phyloP scores from a whole-genome alignment of 2,888 invertebrate genomes.

The Autographa gamma region DNA sequence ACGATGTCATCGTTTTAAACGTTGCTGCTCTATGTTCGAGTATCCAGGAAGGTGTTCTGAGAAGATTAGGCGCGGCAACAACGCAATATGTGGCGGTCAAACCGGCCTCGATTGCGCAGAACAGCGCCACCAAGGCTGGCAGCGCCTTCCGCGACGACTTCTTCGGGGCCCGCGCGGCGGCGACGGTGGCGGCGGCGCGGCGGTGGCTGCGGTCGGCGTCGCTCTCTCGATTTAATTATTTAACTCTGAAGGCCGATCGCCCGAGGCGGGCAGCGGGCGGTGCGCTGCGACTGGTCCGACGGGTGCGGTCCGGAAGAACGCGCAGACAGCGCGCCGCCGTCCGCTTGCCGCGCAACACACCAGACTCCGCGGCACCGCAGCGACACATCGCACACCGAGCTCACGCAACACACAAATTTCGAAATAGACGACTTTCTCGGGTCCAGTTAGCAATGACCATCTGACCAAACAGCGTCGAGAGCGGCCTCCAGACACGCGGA shows the following conservation, averaged over 20 bases:
- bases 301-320: slow-evolving; percentile 86
- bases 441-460: slow-evolving; percentile 79
- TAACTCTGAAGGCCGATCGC: slow-evolving; percentile 87
- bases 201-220: slow-evolving; percentile 66
- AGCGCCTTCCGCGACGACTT: slow-evolving; percentile 85
- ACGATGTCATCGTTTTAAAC: slow-evolving; percentile 72
- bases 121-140: slow-evolving; percentile 87
- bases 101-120: slow-evolving; percentile 87
- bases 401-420: slow-evolving; percentile 86
- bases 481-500: slow-evolving; percentile 66
- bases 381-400: slow-evolving; percentile 82
- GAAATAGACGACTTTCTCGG: slow-evolving; percentile 86
- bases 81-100: slow-evolving; percentile 81
- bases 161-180: slow-evolving; percentile 77
- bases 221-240: slow-evolving; percentile 87
- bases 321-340: slow-evolving; percentile 88
- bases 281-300: slow-evolving; percentile 87
- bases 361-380: slow-evolving; percentile 86
- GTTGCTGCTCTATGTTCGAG: slow-evolving; percentile 60
- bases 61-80: slow-evolving; percentile 81
- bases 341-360: slow-evolving; percentile 77
- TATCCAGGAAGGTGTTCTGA: slow-evolving; percentile 75
- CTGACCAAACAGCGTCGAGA: slow-evolving; percentile 74
- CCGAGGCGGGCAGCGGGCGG: slow-evolving; percentile 86
- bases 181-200: slow-evolving; percentile 60